A percentile compares a stretch with the other conserved stretches of the same genome.
These are phyloP conservation scores for Oreochromis mossambicus DNA, from an alignment of 2,797 vertebrate species.

Conservation along the genomic window DNA sequence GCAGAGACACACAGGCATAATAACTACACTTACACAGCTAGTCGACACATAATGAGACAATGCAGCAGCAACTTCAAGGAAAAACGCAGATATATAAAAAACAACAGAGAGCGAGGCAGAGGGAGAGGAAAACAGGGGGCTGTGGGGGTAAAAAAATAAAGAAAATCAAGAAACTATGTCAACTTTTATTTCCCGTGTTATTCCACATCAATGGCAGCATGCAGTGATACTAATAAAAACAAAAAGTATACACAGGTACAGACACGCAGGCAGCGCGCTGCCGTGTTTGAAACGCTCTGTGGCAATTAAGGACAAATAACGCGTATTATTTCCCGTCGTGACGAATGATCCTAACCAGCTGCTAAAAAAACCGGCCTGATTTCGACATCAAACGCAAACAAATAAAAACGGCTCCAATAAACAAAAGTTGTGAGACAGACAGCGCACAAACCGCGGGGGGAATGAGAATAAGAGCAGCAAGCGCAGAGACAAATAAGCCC, in stretches of 20 bases:
- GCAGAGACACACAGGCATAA: slow-evolving; percentile 71
- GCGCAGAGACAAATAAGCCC: slow-evolving; percentile 68
- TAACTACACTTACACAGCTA: slow-evolving; percentile 79
- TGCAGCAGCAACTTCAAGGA: slow-evolving; percentile 75
- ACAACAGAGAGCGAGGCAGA: slow-evolving; percentile 65
- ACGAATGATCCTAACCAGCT: slow-evolving; percentile 71
- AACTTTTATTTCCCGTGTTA: slow-evolving; percentile 80
- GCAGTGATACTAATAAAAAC: slow-evolving; percentile 77
- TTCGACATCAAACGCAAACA: slow-evolving; percentile 66
- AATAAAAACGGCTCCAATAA: slow-evolving; percentile 66
- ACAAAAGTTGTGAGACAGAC: slow-evolving; percentile 57
- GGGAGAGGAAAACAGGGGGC: slow-evolving; percentile 40
- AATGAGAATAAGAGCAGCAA: slow-evolving; percentile 59
- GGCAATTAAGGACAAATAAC: slow-evolving; percentile 82
- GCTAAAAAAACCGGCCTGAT: slow-evolving; percentile 77
- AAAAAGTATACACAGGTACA: slow-evolving; percentile 69
- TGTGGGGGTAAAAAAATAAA: slow-evolving; percentile 18
- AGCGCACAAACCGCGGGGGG: slow-evolving; percentile 45
- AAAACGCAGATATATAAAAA: slow-evolving; percentile 71
- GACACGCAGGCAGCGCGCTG: slow-evolving; percentile 56
- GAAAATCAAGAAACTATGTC: slow-evolving; percentile 74
- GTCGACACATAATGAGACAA: slow-evolving; percentile 81
- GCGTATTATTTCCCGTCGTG: slow-evolving; percentile 59
- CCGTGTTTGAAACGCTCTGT: slow-evolving; percentile 72
- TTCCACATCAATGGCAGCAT: slow-evolving; percentile 78